Conservation (phyloP, 2,888 invertebrate species). For the Heliconius erato region DNA sequence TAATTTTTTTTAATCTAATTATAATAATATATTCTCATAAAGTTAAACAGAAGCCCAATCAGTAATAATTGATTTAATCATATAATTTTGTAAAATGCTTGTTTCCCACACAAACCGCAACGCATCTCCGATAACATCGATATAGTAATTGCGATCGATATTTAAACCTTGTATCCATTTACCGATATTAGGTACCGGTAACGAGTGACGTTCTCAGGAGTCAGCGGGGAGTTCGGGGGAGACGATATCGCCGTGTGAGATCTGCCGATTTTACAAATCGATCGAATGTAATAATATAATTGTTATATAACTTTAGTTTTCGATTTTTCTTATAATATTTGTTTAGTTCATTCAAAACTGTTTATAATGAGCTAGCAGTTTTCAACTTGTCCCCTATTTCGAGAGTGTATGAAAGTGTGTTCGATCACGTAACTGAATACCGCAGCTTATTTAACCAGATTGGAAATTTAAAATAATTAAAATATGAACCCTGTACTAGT, state of each 20-base stretch:
- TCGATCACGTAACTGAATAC: not conserved
- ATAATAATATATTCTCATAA: not conserved
- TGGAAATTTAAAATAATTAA: not conserved
- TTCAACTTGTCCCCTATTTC: not conserved
- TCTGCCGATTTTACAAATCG: slow-evolving; percentile 74
- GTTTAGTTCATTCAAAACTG: not conserved
- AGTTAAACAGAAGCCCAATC: not conserved
- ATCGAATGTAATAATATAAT: slow-evolving; percentile 54
- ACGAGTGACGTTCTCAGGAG: slow-evolving; percentile 80
- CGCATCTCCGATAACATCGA: slow-evolving; percentile 67
- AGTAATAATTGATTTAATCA: not conserved
- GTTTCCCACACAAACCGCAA: slow-evolving; percentile 79
- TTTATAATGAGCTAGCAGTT: not conserved
- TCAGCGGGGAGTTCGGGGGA: slow-evolving; percentile 73
- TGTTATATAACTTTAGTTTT: slow-evolving; percentile 19
- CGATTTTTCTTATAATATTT: not conserved
- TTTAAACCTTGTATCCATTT: slow-evolving; percentile 66
- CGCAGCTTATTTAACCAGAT: not conserved
- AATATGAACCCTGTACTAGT: too few species aligned
- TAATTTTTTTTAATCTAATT: not conserved
- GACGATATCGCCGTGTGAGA: slow-evolving; percentile 82
- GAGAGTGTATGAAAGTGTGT: not conserved
- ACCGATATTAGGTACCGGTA: slow-evolving; percentile 61
- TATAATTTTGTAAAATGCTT: slow-evolving; percentile 3
- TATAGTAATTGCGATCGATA: slow-evolving; percentile 75